These are phyloP conservation scores for Manacus vitellinus DNA, from an alignment of 2,113 vertebrate species.

Conservation along the genomic window DNA sequence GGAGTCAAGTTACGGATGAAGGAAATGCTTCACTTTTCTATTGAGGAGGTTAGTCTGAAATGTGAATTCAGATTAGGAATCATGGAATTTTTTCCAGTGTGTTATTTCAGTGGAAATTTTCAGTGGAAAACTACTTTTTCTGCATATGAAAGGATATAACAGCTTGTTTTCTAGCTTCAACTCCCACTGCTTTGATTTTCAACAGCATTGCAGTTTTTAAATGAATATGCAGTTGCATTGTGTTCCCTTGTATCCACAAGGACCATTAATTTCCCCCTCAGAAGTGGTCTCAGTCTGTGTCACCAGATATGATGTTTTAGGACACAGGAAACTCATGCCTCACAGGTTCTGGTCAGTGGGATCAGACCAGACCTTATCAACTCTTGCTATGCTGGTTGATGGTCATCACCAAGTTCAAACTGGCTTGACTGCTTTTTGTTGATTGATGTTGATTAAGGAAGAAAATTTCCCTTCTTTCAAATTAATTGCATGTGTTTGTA, in stretches of 20 bases:
- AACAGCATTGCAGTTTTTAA: neutral
- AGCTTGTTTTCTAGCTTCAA: neutral
- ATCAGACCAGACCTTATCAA: neutral
- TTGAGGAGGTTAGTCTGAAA: neutral
- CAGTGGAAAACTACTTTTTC: neutral
- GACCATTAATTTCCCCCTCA: neutral
- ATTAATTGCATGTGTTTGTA: neutral
- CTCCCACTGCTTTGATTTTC: neutral
- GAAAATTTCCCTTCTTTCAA: neutral
- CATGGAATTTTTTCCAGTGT: neutral
- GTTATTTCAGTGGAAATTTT: constrained; percentile 14
- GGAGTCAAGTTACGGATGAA: neutral
- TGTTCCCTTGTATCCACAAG: neutral
- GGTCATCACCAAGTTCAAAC: neutral
- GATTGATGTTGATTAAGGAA: neutral
- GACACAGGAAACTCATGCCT: neutral
- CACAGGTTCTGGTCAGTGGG: neutral
- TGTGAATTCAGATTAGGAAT: neutral
- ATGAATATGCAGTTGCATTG: neutral
- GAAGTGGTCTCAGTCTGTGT: neutral
- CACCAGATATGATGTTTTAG: neutral
- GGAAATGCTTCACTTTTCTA: neutral
- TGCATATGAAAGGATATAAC: neutral
- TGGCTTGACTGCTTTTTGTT: neutral
- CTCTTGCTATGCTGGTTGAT: neutral